Conservation (phyloP, 2,888 invertebrate genomes). For the Cartodere bifasciata region DNA sequence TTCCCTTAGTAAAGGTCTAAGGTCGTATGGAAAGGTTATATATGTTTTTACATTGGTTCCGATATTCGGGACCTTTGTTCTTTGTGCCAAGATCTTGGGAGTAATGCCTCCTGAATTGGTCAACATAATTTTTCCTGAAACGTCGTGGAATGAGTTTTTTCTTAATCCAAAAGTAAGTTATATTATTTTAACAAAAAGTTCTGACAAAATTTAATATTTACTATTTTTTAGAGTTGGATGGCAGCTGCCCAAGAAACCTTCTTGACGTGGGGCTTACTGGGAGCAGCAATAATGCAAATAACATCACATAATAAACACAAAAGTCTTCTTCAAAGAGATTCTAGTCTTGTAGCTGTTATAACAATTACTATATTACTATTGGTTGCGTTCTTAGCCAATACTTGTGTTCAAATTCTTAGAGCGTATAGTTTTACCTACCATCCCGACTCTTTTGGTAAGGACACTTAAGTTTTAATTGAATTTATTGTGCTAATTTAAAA, state of each 20-base stretch:
- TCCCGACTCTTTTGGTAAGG: constrained; percentile 77
- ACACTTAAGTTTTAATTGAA: constrained; percentile 1
- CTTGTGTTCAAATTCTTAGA: constrained; percentile 66
- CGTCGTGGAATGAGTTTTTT: constrained; percentile 76
- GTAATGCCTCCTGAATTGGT: constrained; percentile 53
- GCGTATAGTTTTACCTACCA: constrained; percentile 61
- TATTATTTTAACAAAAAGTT: too few species aligned
- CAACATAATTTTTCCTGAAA: constrained; percentile 63
- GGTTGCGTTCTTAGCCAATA: constrained; percentile 69
- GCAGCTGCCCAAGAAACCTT: constrained; percentile 83
- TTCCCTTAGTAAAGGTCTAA: constrained; percentile 73
- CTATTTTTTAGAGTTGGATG: constrained; percentile 64
- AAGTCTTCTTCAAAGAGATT: constrained; percentile 49
- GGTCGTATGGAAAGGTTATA: constrained; percentile 74
- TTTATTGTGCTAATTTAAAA: too few species aligned
- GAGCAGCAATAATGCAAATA: constrained; percentile 69
- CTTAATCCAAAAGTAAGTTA: constrained; percentile 63
- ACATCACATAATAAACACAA: constrained; percentile 62
- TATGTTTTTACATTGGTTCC: constrained; percentile 70
- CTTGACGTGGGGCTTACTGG: constrained; percentile 76
- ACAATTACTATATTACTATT: constrained; percentile 64
- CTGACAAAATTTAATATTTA: too few species aligned
- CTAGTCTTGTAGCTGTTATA: constrained; percentile 52
- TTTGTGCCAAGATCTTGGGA: constrained; percentile 64
- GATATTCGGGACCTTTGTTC: constrained; percentile 57